Percentiles rank a stretch among this genome's conserved stretches.
Evolutionary conservation across 2,888 invertebrate species (phyloP).

Genomic region (Hecatera dysodea): DNA sequence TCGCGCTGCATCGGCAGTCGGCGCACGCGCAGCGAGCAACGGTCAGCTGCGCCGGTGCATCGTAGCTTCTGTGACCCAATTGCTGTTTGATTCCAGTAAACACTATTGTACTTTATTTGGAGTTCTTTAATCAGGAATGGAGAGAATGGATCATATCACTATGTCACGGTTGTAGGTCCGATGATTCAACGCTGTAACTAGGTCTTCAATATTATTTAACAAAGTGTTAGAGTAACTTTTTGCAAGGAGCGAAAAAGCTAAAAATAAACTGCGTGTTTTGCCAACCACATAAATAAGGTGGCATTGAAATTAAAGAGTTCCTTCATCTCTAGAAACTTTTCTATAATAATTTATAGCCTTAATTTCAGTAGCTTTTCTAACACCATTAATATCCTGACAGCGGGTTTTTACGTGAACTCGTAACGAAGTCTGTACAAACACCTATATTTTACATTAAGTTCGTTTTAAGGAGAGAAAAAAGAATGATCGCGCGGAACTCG

Average conservation of each 20-base stretch:
- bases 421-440: conserved; percentile 78
- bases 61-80: conserved; percentile 85
- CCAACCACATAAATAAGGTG: conserved; percentile 31
- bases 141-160: conserved; percentile 32
- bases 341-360: conserved; percentile 46
- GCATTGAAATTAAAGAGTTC: conserved; percentile 19
- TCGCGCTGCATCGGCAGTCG: conserved; percentile 79
- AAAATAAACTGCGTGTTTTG: conserved; percentile 13
- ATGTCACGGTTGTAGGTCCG: not conserved
- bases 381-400: conserved; percentile 73
- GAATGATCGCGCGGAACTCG: conserved; percentile 76
- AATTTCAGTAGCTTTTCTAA: conserved; percentile 62
- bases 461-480: conserved; percentile 80
- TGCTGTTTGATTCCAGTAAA: conserved; percentile 81
- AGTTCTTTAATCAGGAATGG: conserved; percentile 31
- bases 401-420: conserved; percentile 75
- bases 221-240: conserved; percentile 21
- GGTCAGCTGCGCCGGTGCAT: conserved; percentile 79
- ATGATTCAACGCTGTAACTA: conserved; percentile 5
- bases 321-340: conserved; percentile 11
- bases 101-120: conserved; percentile 66
- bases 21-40: conserved; percentile 85
- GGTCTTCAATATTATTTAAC: conserved; percentile 9
- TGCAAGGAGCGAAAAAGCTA: not conserved
- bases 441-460: conserved; percentile 78